Conservation (phyloP, 2,797 vertebrate species). For the Sebastiscus tertius region DNA sequence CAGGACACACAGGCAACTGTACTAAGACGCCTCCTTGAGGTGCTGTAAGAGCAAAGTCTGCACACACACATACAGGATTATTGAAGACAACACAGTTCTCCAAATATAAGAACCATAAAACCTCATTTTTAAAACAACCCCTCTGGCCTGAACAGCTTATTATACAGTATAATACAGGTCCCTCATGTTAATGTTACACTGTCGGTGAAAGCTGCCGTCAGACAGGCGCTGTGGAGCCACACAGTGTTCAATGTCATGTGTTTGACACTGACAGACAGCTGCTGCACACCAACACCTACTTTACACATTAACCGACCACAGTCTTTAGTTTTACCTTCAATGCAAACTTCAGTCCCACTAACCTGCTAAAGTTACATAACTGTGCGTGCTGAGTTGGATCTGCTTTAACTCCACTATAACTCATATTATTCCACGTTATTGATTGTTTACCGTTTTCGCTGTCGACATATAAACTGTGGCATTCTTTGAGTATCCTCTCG, state of each 20-base stretch:
- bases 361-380: conserved; percentile 18
- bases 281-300: not conserved
- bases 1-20: too few relatives aligned
- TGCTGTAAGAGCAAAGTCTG: not conserved
- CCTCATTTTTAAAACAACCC: not conserved
- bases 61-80: too few relatives aligned
- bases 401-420: not conserved
- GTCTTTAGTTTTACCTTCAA: not conserved
- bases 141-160: not conserved
- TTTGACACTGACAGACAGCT: conserved; percentile 55
- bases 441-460: conserved; percentile 82
- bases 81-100: not conserved
- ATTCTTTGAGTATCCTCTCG: conserved; percentile 84
- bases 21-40: not conserved
- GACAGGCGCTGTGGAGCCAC: conserved; percentile 8
- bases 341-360: not conserved
- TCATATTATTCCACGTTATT: not conserved
- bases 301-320: not conserved
- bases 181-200: not conserved
- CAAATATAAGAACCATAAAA: not conserved
- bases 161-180: not conserved
- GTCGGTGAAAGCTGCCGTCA: not conserved
- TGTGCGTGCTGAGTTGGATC: not conserved
- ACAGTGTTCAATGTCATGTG: conserved; percentile 33
- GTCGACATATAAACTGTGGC: conserved; percentile 84